Evolutionary conservation across 2,113 vertebrate genomes (phyloP).

Genomic region (Nannobrachium achirus): DNA sequence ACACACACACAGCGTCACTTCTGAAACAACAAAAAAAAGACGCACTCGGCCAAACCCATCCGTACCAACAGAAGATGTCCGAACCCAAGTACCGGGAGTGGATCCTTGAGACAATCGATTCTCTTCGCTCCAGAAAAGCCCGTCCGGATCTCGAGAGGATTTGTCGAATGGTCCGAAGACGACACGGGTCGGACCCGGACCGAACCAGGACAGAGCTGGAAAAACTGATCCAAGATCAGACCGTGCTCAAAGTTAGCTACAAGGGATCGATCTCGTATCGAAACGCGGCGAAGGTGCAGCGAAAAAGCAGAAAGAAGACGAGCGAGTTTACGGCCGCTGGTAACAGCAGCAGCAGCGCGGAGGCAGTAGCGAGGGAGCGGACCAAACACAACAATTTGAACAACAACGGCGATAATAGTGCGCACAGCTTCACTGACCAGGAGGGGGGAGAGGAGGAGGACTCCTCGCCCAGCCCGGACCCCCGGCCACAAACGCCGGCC

Average conservation of each 20-base stretch:
- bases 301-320: conserved; percentile 82
- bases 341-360: conserved; percentile 34
- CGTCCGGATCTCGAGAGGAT: conserved; percentile 91
- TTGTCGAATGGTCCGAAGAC: conserved; percentile 89
- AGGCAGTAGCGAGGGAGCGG: conserved; percentile 66
- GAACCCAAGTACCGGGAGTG: conserved; percentile 86
- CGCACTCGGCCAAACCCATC: conserved; percentile 72
- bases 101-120: conserved; percentile 92
- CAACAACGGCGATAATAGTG: conserved; percentile 71
- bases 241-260: conserved; percentile 91
- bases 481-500: conserved; percentile 42
- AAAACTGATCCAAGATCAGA: conserved; percentile 88
- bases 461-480: conserved; percentile 59
- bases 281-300: conserved; percentile 86
- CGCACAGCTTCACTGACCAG: conserved; percentile 74
- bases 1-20: conserved; percentile 78
- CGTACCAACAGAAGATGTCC: conserved; percentile 77
- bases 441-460: conserved; percentile 67
- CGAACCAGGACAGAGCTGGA: conserved; percentile 88
- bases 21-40: conserved; percentile 77
- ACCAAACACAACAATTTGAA: conserved; percentile 63
- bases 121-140: conserved; percentile 89
- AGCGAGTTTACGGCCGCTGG: conserved; percentile 74
- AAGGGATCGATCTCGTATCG: conserved; percentile 91
- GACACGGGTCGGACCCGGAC: conserved; percentile 88